Base-by-base conservation (phyloP, 2,888 invertebrate species). In the Cerceris rybyensis region DNA sequence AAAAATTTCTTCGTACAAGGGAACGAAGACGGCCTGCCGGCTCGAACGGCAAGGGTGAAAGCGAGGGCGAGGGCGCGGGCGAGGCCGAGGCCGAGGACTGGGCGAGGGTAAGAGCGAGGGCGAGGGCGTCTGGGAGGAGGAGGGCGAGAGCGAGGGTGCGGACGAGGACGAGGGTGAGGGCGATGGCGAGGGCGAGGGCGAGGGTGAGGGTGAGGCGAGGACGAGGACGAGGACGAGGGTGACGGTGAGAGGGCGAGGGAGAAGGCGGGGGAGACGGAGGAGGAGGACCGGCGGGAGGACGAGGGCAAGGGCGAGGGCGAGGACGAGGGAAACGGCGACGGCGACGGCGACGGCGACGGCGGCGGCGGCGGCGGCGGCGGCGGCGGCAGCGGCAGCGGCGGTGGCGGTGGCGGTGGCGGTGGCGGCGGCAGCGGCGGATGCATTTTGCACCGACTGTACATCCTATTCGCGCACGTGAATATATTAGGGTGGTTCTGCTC, bases 401-500 rank as follows among this genome's bases (percentile, higher is more conserved):
- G n/a, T 7, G 54, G 6, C 52, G 46, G 16, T 43, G 61, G 11
- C 14, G 65, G 0, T 28, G 64, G 17, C 50, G 76, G 28, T 46
- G 76, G n/a, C 43, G 75, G 16, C 70, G 67, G 7, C 64, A 67
- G 78, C 61, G 74, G 78, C 80, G 80, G 77, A 83, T 83, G 80
- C 87, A 70, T 85, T 86, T 81, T 86, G 86, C 87, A 80, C 72
- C 76, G 86, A 87, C 86, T 86, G 86, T 86, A 86, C 87, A 79
- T 83, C 83, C 82, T 86, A 87, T 88, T 87, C 85, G 85, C 85
- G 84, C 86, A 86, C 82, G 88, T 86, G 90, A 89, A 90, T 89
- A 90, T 90, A 90, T 89, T 88, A 89, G 89, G 90, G 90, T 89
- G 89, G 86, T 87, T 89, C 84, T 84, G 84, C 86, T 88, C 85